These are phyloP conservation scores for Eustalomyia histrio DNA, from an alignment of 2,888 invertebrate species.

Conservation along the genomic window DNA sequence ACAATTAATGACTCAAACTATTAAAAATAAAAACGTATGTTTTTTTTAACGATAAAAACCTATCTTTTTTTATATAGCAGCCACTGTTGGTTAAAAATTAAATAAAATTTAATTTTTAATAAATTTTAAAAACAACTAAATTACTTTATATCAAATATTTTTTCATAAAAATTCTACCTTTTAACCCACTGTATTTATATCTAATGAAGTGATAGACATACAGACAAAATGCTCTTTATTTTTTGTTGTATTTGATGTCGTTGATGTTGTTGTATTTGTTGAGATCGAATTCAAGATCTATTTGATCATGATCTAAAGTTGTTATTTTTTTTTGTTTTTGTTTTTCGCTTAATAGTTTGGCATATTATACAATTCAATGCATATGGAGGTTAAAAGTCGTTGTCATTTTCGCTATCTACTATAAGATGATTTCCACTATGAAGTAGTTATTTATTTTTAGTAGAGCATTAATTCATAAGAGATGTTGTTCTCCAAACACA, in stretches of 20 bases:
- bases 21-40: no score
- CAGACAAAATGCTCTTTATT: conserved; percentile 8
- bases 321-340: conserved; percentile 14
- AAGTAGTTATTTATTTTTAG: conserved; percentile 5
- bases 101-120: no score
- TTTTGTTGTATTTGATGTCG: conserved; percentile 14
- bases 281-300: conserved; percentile 56
- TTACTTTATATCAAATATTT: no score
- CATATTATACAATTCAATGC: conserved; percentile 51
- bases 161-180: no score
- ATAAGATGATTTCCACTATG: background rate
- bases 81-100: no score
- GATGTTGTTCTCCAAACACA: conserved; percentile 35
- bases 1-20: no score
- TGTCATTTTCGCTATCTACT: background rate
- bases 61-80: no score
- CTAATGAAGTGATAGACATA: conserved; percentile 1
- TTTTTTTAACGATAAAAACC: no score
- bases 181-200: background rate
- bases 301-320: conserved; percentile 61
- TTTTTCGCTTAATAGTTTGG: conserved; percentile 18
- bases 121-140: no score
- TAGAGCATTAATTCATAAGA: conserved; percentile 20
- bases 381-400: conserved; percentile 64
- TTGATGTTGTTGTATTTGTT: conserved; percentile 5